Percentiles rank a stretch among this genome's conserved stretches.
phyloP scores from a whole-genome alignment of 2,888 invertebrate species.

The Acrobasis consociella region DNA sequence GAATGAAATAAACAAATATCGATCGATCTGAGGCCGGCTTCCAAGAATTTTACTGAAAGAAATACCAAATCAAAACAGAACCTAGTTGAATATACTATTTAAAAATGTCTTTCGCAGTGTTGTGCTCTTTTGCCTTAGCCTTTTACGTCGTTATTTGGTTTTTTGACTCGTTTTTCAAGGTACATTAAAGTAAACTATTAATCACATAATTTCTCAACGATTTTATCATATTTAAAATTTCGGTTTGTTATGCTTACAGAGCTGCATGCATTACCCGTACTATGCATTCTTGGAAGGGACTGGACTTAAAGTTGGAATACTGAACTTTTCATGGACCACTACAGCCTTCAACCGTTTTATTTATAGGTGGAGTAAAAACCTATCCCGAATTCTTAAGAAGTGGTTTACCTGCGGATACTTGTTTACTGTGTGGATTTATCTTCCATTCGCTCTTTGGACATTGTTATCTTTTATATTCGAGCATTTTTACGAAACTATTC shows the following conservation, averaged over 20 bases:
- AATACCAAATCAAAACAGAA: background rate
- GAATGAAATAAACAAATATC: background rate
- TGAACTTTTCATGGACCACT: constrained; percentile 90
- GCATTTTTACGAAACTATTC: constrained; percentile 65
- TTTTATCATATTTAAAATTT: background rate
- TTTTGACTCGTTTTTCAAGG: constrained; percentile 93
- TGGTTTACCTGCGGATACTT: constrained; percentile 88
- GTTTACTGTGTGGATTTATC: constrained; percentile 65
- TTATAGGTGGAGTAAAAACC: constrained; percentile 87
- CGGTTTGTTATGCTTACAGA: constrained; percentile 79
- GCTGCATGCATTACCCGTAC: constrained; percentile 92
- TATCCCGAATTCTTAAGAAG: constrained; percentile 83
- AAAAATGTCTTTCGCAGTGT: constrained; percentile 85
- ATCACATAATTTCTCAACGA: background rate
- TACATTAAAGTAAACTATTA: constrained; percentile 44
- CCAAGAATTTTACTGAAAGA: background rate
- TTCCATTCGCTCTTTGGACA: constrained; percentile 86
- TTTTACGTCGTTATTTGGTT: constrained; percentile 88
- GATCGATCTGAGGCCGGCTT: background rate
- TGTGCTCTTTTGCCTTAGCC: constrained; percentile 83
- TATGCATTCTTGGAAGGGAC: constrained; percentile 89
- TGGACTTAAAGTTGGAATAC: constrained; percentile 87
- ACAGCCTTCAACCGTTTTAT: constrained; percentile 89
- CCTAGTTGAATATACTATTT: background rate
- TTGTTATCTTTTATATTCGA: constrained; percentile 69